These are phyloP conservation scores for Lycia hirtaria DNA, from an alignment of 2,888 invertebrate genomes.

Conservation along the genomic window DNA sequence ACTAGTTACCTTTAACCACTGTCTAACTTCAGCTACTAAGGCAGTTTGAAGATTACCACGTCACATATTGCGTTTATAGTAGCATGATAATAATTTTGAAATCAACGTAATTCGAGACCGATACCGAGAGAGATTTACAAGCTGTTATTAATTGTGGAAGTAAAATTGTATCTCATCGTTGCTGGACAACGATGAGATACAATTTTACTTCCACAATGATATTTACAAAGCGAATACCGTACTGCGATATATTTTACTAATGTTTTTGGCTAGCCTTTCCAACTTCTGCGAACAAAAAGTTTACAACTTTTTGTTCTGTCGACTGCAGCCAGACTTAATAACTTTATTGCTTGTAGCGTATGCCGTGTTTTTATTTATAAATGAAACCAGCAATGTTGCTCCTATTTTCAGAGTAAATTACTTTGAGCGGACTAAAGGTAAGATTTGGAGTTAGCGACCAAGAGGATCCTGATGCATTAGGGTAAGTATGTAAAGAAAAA, in stretches of 20 bases:
- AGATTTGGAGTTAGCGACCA: too few species aligned
- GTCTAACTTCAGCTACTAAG: too few species aligned
- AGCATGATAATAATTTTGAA: conserved; percentile 35
- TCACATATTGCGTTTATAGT: conserved; percentile 33
- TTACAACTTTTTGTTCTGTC: conserved; percentile 64
- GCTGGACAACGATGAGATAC: conserved; percentile 77
- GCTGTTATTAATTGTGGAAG: conserved; percentile 77
- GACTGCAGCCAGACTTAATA: conserved; percentile 67
- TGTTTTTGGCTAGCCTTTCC: conserved; percentile 70
- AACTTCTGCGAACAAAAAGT: conserved; percentile 56
- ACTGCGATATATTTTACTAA: conserved; percentile 64
- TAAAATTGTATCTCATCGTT: too few species aligned
- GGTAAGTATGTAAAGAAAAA: too few species aligned
- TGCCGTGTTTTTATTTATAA: conserved; percentile 67
- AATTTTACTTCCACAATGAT: conserved; percentile 73
- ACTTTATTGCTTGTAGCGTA: conserved; percentile 71
- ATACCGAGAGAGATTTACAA: conserved; percentile 73
- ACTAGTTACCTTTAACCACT: too few species aligned
- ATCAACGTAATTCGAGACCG: conserved; percentile 53
- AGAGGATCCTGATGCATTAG: too few species aligned
- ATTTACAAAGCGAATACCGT: conserved; percentile 69
- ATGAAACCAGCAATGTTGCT: conserved; percentile 46
- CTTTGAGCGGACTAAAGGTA: too few species aligned
- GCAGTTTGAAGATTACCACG: conserved; percentile 10
- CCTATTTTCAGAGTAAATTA: conserved; percentile 45